A percentile compares a stretch with the other conserved stretches of the same genome.
phyloP scores from a whole-genome alignment of 2,113 vertebrate genomes.

The Oriolus oriolus region DNA sequence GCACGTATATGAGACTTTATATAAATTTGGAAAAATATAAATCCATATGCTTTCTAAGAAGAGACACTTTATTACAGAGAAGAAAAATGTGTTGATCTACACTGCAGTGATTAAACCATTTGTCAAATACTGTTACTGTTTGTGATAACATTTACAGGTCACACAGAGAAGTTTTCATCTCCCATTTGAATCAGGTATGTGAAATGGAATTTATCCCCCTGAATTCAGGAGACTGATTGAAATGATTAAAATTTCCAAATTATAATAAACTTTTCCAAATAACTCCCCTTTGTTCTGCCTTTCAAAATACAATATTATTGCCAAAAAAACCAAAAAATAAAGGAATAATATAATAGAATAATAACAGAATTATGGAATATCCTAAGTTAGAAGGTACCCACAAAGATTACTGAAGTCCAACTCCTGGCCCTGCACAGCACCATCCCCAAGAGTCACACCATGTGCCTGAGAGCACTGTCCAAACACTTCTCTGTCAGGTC shows the following conservation, averaged over 20 bases:
- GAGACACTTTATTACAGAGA: constrained; percentile 65
- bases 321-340: background rate
- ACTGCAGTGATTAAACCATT: constrained; percentile 64
- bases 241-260: constrained; percentile 9
- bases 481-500: fast-evolving
- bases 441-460: no score
- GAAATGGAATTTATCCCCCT: constrained; percentile 2
- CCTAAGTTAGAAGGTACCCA: background rate
- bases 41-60: constrained; percentile 62
- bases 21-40: constrained; percentile 54
- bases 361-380: background rate
- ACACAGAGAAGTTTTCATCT: constrained; percentile 37
- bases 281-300: background rate
- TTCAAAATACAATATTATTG: background rate
- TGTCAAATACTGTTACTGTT: constrained; percentile 61
- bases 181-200: background rate
- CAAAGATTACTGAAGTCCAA: background rate
- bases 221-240: constrained; percentile 21
- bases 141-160: constrained; percentile 62
- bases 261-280: constrained; percentile 1
- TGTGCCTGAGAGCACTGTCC: background rate
- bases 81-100: constrained; percentile 72
- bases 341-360: background rate
- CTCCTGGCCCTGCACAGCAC: background rate
- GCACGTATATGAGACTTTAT: background rate